phyloP scores from a whole-genome alignment of 2,888 invertebrate genomes.

The Drosophila picticornis region DNA sequence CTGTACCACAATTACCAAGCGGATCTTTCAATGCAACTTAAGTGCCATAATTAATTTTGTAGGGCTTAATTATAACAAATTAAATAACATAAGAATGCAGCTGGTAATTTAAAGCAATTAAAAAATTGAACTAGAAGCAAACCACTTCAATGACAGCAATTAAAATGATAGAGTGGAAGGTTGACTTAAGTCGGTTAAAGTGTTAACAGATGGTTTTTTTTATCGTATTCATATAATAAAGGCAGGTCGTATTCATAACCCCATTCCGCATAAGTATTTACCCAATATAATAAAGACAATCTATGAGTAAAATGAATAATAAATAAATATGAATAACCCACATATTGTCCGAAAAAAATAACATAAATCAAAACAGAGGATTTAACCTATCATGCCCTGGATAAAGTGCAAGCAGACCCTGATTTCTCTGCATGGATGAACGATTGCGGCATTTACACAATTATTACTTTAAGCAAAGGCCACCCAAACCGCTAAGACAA shows the following conservation, averaged over 20 bases:
- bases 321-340: background rate
- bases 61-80: conserved; percentile 69
- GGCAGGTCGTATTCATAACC: background rate
- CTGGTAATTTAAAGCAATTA: conserved; percentile 31
- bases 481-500: conserved; percentile 36
- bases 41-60: conserved; percentile 45
- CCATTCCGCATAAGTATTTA: background rate
- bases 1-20: conserved; percentile 63
- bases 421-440: conserved; percentile 35
- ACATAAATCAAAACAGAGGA: conserved; percentile 10
- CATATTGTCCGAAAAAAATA: conserved; percentile 4
- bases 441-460: conserved; percentile 50
- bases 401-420: conserved; percentile 18
- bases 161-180: background rate
- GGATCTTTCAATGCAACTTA: conserved; percentile 65
- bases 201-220: background rate
- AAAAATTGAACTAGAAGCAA: conserved; percentile 17
- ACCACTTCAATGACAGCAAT: background rate
- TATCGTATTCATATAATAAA: background rate
- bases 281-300: background rate
- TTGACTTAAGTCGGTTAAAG: background rate
- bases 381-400: background rate
- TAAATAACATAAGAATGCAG: conserved; percentile 55
- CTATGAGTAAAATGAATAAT: background rate
- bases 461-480: conserved; percentile 23